Percentiles rank a stretch among this genome's conserved stretches.
phyloP scores from a whole-genome alignment of 2,113 vertebrate species.

The Solenodon paradoxus region DNA sequence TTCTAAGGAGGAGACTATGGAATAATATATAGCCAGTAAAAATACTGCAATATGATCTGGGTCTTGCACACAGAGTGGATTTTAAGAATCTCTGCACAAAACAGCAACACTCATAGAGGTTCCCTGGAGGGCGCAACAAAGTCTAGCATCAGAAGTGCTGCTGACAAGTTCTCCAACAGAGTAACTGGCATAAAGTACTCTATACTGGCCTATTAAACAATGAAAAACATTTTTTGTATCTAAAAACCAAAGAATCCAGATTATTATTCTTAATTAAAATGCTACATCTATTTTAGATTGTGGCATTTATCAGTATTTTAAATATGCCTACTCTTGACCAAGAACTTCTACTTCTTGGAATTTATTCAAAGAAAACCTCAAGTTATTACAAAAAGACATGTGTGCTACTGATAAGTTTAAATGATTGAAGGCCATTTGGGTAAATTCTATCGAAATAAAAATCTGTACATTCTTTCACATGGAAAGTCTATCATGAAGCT shows the following conservation, averaged over 20 bases:
- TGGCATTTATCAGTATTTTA: not conserved
- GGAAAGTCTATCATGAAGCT: not conserved
- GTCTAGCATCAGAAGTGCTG: not conserved
- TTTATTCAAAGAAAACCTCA: not conserved
- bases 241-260: not conserved
- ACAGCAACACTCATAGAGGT: not conserved
- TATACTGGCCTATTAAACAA: not conserved
- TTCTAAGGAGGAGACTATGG: not conserved
- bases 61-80: not conserved
- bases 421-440: not conserved
- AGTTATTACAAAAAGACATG: not conserved
- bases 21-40: not conserved
- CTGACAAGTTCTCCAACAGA: not conserved
- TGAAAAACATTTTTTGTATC: not conserved
- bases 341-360: not conserved
- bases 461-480: not conserved
- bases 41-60: not conserved
- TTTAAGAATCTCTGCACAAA: slow-evolving; percentile 13
- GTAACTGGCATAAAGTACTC: not conserved
- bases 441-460: slow-evolving; percentile 25
- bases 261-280: not conserved
- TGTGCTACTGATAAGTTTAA: not conserved
- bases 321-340: not conserved
- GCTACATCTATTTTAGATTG: not conserved
- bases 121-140: not conserved